A percentile compares a stretch with the other conserved stretches of the same genome.
Evolutionary conservation across 1,140 invertebrate genomes (phyloP).

Genomic region (Drosophila suzukii): DNA sequence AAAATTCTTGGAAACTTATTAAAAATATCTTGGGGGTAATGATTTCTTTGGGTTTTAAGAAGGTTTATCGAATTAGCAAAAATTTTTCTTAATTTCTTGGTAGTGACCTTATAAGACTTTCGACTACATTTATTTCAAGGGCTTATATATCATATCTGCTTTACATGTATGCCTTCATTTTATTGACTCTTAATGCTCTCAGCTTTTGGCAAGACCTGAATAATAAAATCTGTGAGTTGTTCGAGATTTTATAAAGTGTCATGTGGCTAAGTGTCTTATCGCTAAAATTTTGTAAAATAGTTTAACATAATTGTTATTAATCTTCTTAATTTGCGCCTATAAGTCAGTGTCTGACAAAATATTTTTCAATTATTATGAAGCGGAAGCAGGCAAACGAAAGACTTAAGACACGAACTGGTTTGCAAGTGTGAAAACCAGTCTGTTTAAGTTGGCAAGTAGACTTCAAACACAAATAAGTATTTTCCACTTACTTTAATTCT

Average conservation of each 20-base stretch:
- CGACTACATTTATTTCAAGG: too few species aligned
- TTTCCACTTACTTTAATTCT: not conserved
- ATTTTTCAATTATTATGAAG: not conserved
- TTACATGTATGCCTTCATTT: too few species aligned
- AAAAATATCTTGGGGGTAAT: not conserved
- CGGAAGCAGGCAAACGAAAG: conserved; percentile 8
- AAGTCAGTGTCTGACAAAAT: not conserved
- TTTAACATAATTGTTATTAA: not conserved
- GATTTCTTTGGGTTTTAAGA: too few species aligned
- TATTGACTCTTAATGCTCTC: too few species aligned
- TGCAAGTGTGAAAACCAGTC: not conserved
- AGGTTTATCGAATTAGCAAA: too few species aligned
- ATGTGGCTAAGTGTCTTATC: not conserved
- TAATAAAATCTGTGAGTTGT: too few species aligned
- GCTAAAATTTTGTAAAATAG: not conserved
- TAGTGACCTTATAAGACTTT: too few species aligned
- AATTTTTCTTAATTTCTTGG: too few species aligned
- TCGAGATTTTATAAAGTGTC: too few species aligned
- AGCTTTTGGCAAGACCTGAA: too few species aligned
- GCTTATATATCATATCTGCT: too few species aligned
- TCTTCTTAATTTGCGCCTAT: not conserved
- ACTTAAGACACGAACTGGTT: conserved; percentile 46
- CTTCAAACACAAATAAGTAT: not conserved
- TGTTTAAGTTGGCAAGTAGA: not conserved
- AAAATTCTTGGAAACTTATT: not conserved